Evolutionary conservation across 2,113 vertebrate species (phyloP), one percentile per base, ranked within the genome.

Genomic region (Callorhinus ursinus): DNA sequence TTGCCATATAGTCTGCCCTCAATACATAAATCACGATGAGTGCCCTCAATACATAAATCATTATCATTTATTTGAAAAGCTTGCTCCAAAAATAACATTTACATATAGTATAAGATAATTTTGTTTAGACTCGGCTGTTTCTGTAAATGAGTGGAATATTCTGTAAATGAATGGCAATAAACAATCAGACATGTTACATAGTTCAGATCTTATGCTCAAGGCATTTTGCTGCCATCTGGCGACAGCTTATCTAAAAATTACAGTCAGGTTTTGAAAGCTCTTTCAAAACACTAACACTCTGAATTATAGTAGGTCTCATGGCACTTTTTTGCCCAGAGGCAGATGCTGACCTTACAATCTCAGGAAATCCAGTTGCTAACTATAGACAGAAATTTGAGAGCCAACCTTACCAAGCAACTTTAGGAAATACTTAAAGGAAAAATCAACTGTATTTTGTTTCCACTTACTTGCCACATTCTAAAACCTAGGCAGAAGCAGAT

Each of bases 171-270:
- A 72, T 33, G n/a, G 8, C 16, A 26, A 19, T 39, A 74, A 31
- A 65, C 53, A 85, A 46, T 13, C 26, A 19, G 7, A 51, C 10
- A 51, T 71, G 5, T 26, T 49, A 15, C 8, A 10, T 14, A 16
- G 10, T 61, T 82, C 2, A 0, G 76, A 72, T 69, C 61, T 57
- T n/a, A 55, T 1, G 6, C 39, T 65, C 28, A 51, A 85, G 57
- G 77, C 31, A 46, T 69, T 94, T 80, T 33, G n/a, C 31, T 89
- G 96, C 89, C 97, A 94, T 77, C 97, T 95, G 77, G 71, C 94
- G 97, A 65, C 28, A 39, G 24, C 19, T 76, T 63, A 72, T 51
- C 69, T 57, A n/a, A 59, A 90, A 14, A 72, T 12, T 10, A 22
- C 33, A 42, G 69, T 4, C 33, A 55, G 81, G 72, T 53, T 83